These are phyloP conservation scores for Dinocampus coccinellae DNA, from an alignment of 2,888 invertebrate species.

Conservation along the genomic window DNA sequence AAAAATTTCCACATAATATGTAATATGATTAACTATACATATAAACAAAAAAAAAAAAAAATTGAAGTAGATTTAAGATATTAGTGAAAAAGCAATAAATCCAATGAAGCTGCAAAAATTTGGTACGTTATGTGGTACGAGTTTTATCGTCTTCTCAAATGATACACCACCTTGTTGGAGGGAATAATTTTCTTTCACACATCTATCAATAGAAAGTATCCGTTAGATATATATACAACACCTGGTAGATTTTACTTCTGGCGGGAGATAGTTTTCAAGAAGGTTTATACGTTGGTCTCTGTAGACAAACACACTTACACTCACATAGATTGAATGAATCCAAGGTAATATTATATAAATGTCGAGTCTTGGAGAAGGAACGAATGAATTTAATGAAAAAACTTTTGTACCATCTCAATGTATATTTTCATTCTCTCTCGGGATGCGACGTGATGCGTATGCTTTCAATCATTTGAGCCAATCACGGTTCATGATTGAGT, in stretches of 20 bases:
- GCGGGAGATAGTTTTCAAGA: background rate
- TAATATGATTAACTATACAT: background rate
- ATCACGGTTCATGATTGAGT: conserved; percentile 67
- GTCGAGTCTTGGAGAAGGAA: conserved; percentile 18
- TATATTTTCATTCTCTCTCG: conserved; percentile 9
- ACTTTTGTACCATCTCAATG: background rate
- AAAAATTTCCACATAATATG: background rate
- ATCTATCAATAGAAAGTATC: background rate
- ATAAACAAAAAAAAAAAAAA: background rate
- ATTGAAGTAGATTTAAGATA: background rate
- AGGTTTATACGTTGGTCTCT: background rate
- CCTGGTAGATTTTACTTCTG: background rate
- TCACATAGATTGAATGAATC: background rate
- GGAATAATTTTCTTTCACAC: background rate
- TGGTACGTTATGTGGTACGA: background rate
- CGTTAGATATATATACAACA: background rate
- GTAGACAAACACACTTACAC: background rate
- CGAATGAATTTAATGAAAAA: background rate
- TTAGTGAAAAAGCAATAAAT: background rate
- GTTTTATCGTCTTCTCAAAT: conserved; percentile 3
- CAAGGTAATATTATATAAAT: background rate
- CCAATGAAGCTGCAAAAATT: conserved; percentile 10
- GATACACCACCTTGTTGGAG: background rate
- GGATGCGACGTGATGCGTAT: conserved; percentile 53
- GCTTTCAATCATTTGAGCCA: conserved; percentile 69